Base-by-base conservation (phyloP, 2,888 invertebrate species). In the Drosophila borealis region DNA sequence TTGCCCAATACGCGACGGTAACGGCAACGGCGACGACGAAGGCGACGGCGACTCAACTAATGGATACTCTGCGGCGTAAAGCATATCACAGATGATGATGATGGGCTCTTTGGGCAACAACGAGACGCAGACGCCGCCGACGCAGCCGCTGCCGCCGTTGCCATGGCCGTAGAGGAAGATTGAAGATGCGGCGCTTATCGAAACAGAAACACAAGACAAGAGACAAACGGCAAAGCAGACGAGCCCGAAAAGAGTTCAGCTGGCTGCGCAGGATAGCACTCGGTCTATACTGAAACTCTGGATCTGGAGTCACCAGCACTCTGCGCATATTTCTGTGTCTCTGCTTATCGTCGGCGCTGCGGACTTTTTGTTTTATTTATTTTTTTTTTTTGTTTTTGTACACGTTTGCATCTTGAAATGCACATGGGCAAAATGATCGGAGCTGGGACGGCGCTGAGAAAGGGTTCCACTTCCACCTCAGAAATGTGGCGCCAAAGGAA, bases 121-220 rank as follows among this genome's bases (percentile, higher is more conserved):
- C 68, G 71, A 61, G 66, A 59, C 37, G 73, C 69, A 76, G 81
- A 78, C 85, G 77, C 80, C 79, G 80, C 66, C 55, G 50, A n/a
- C 37, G 65, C 59, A 34, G 50, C 17, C 37, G 65, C 59, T 42
- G 60, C 46, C 44, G 61, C 29, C 54, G 53, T 41, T 29, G 41
- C 34, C 53, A 9, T 25, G 3, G 44, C 75, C 62, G 49, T 60
- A 68, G 70, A 80, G 69, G 76, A 89, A 90, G 88, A 90, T 90
- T 90, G 91, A 90, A 90, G 89, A 90, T 89, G 90, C 86, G 83
- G 81, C 83, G 81, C 91, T 91, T 91, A 91, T 91, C 91, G 87
- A 79, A 65, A 71, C 73, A 78, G 63, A 78, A 67, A 75, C 55
- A 71, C 66, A 71, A 62, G 51, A 60, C 45, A 29, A 55, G 41